Conservation (phyloP, 2,888 invertebrate genomes). For the Invenusta paracnida region DNA sequence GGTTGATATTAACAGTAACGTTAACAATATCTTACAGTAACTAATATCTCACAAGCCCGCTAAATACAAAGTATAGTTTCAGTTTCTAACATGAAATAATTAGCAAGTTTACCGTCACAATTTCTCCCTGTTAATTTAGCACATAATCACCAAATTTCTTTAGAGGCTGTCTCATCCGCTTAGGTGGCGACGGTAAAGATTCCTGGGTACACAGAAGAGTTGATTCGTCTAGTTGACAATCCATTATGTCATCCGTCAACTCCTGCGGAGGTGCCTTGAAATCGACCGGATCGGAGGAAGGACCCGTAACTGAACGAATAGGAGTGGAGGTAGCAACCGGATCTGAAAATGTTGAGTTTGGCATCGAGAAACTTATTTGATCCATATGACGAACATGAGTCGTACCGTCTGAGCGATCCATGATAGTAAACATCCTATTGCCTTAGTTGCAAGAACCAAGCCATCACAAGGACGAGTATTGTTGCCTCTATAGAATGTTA, state of each 20-base stretch:
- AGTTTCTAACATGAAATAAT: no score
- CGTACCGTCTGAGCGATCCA: constrained; percentile 8
- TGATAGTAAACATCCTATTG: background rate
- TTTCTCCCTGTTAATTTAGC: no score
- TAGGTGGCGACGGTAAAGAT: no score
- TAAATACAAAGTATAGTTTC: no score
- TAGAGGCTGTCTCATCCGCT: no score
- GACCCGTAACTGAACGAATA: background rate
- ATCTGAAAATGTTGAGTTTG: background rate
- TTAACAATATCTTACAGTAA: no score
- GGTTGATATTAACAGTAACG: background rate
- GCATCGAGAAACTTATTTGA: background rate
- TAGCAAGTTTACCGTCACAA: no score
- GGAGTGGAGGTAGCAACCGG: background rate
- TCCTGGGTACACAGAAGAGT: no score
- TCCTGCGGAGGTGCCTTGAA: background rate
- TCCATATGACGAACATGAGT: background rate
- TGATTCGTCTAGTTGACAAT: no score
- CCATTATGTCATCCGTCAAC: no score
- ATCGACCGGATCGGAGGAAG: background rate
- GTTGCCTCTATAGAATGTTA: constrained; percentile 27
- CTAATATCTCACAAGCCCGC: no score
- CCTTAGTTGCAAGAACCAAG: background rate
- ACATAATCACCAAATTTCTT: no score
- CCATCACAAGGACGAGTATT: constrained; percentile 2